Evolutionary conservation across 1,140 invertebrate genomes (phyloP), one percentile per base, ranked within the genome.

Genomic region (Drosophila truncata): DNA sequence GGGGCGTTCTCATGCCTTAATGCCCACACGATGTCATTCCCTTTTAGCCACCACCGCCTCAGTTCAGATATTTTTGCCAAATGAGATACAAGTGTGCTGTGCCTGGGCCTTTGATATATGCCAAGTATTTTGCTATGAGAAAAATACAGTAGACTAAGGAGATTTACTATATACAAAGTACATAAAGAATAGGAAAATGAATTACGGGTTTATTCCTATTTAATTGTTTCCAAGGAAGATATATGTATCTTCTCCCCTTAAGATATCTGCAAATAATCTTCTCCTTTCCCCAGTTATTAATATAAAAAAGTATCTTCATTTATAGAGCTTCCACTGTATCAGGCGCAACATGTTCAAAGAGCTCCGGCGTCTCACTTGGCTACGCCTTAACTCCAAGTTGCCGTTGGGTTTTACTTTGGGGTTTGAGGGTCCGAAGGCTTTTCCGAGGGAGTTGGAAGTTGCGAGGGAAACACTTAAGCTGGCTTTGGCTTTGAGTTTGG

Each of bases 311-410:
- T 29, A 29, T 8, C 8, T 8, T 8, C 27, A 29, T 29, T 29
- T 29, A 60, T 47, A 20, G 65, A 74, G 71, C 33, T 18, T n/a
- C 41, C 31, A 77, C 73, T 69, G 62, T 77, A 44, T 18, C 78
- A 79, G 55, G 79, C 79, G 82, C 82, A 86, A 87, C 82, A 86
- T 82, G 82, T 86, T 71, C 82, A 78, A 86, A 85, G 69, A 70
- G 57, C 72, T 65, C 4, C 35, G 4, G 42, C 27, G 46, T 74
- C 61, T 58, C 70, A 55, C 63, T 69, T 77, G 63, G 72, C 62
- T 67, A 50, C 75, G 73, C 57, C 73, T 77, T 50, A 59, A 78
- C 64, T 70, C 60, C 47, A 44, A 65, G 47, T 23, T 47, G 44
- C 39, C 65, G 33, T 41, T 52, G 62, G 47, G 47, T 27, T 50